Evolutionary conservation across 2,113 vertebrate species (phyloP).

Genomic region (Scomber scombrus): DNA sequence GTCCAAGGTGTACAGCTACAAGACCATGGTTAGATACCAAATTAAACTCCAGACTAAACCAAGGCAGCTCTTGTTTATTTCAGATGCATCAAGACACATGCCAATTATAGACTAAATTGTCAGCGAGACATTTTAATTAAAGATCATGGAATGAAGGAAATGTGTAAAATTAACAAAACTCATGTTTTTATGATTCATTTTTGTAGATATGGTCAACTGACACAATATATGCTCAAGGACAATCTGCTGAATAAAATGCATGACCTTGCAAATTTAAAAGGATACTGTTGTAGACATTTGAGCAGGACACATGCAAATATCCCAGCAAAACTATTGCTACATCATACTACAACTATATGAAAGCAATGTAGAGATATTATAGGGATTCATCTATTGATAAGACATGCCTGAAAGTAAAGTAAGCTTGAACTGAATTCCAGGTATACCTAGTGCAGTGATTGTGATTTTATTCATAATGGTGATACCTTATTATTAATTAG

Average conservation of each 20-base stretch:
- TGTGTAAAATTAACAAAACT: too few relatives aligned
- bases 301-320: neutral
- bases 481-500: neutral
- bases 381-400: too few relatives aligned
- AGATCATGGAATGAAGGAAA: neutral
- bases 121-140: neutral
- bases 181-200: too few relatives aligned
- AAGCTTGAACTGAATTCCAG: neutral
- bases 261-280: slow-evolving; percentile 8
- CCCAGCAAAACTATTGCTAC: neutral
- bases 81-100: too few relatives aligned
- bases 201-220: too few relatives aligned
- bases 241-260: neutral
- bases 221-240: neutral
- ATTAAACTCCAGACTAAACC: neutral
- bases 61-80: neutral
- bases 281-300: too few relatives aligned
- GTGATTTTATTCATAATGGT: neutral
- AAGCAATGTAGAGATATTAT: neutral
- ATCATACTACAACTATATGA: neutral
- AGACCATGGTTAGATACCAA: neutral
- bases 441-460: neutral
- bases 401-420: neutral
- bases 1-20: slow-evolving; percentile 9
- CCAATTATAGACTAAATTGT: neutral